These are phyloP conservation scores for Colaptes auratus DNA, from an alignment of 2,113 vertebrate species.

Conservation along the genomic window DNA sequence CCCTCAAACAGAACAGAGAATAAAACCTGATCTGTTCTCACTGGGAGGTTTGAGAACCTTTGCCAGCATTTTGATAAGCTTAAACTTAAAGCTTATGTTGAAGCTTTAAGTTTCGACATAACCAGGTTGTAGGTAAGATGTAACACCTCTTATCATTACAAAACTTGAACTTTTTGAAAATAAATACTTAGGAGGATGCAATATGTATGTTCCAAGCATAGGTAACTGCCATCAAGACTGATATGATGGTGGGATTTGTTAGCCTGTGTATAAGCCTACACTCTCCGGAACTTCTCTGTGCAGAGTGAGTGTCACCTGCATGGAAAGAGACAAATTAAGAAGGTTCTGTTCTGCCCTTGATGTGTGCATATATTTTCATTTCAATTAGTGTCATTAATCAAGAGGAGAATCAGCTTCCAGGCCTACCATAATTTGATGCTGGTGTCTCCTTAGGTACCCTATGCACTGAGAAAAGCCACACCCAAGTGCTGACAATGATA, in stretches of 20 bases:
- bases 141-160: background rate
- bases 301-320: background rate
- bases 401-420: background rate
- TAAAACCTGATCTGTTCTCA: background rate
- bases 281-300: background rate
- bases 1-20: background rate
- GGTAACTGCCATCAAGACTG: background rate
- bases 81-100: too few relatives aligned
- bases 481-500: background rate
- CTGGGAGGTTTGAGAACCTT: background rate
- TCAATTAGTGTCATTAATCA: slow-evolving; percentile 67
- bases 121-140: background rate
- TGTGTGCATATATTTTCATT: slow-evolving; percentile 1
- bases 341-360: slow-evolving; percentile 20
- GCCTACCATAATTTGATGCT: background rate
- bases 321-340: slow-evolving; percentile 14
- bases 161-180: background rate
- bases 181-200: background rate
- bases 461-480: background rate
- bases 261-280: background rate
- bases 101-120: background rate
- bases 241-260: background rate
- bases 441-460: background rate
- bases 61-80: background rate
- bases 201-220: background rate